Evolutionary conservation across 92 coral and sea anemone genomes (phyloP), one percentile per base, ranked within the genome.

Genomic region (Epizoanthus scotinus): DNA sequence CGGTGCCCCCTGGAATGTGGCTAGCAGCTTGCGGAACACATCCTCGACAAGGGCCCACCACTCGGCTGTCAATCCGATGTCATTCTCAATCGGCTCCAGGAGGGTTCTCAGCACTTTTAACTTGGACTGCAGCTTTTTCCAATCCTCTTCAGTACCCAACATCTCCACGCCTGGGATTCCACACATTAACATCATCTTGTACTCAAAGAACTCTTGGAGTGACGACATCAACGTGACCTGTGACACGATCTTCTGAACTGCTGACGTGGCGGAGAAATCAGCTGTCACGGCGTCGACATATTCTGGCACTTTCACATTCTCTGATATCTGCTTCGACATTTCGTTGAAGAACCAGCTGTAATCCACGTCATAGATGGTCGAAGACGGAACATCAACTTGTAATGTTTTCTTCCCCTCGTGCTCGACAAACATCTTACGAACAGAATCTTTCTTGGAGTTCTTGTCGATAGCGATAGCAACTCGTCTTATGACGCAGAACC

Each of bases 201-300:
- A 89, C 25, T 34, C 29, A 21, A 89, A 86, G 63, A 42, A 89
- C 64, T 75, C 84, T 65, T 86, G 85, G 0, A 89, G 26, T 0
- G 93, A 90, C 20, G 87, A 83, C 93, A 90, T 90, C 27, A 87
- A 40, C 34, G 88, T 71, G 31, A 88, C 77, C 60, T 67, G 87
- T 40, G 81, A 83, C 38, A 88, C 91, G n/a, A 91, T 91, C 86
- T 82, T 91, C 18, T 74, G 86, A 24, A 79, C 88, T 28, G 89
- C 49, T 12, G 94, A 82, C 3, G 94, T 84, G 18, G 72, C 63
- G 29, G 90, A 68, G 57, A 91, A 91, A 71, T 90, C 88, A 2
- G 95, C 88, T 27, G 90, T 89, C 80, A 91, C 78, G 42, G 85
- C 86, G 59, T 85, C 88, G 47, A 91, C 95, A 66, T 89, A 91